Percentiles rank a stretch among this genome's conserved stretches.
Evolutionary conservation across 2,797 vertebrate species (phyloP).

Genomic region (Triplophysa yarkandensis): DNA sequence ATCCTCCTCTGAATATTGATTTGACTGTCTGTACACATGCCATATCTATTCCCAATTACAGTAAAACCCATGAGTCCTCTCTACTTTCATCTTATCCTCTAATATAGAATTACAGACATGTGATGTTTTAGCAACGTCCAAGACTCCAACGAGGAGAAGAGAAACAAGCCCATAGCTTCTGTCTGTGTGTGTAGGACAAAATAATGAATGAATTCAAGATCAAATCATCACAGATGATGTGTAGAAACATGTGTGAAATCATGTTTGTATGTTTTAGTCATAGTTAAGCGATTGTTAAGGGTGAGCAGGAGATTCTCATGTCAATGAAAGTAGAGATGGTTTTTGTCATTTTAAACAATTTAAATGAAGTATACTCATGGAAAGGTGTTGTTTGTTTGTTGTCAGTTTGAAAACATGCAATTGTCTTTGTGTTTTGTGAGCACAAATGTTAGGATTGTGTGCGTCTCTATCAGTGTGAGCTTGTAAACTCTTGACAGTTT

Average conservation of each 20-base stretch:
- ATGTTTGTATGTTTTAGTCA: too few relatives aligned
- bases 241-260: too few relatives aligned
- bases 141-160: background rate
- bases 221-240: too few relatives aligned
- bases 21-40: constrained; percentile 54
- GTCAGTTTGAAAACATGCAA: constrained; percentile 1
- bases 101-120: constrained; percentile 34
- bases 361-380: too few relatives aligned
- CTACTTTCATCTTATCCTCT: constrained; percentile 30
- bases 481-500: background rate
- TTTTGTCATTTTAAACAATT: too few relatives aligned
- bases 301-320: too few relatives aligned
- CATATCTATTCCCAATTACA: constrained; percentile 56
- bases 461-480: background rate
- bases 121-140: constrained; percentile 46
- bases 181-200: too few relatives aligned
- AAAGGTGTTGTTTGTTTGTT: background rate
- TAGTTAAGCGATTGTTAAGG: too few relatives aligned
- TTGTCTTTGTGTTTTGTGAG: background rate
- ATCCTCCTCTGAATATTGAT: constrained; percentile 53
- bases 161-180: constrained; percentile 4
- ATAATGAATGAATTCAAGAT: too few relatives aligned
- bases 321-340: too few relatives aligned
- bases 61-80: constrained; percentile 50
- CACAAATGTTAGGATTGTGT: background rate